Conservation (phyloP, 2,113 vertebrate species). For the Oncorhynchus tshawytscha region DNA sequence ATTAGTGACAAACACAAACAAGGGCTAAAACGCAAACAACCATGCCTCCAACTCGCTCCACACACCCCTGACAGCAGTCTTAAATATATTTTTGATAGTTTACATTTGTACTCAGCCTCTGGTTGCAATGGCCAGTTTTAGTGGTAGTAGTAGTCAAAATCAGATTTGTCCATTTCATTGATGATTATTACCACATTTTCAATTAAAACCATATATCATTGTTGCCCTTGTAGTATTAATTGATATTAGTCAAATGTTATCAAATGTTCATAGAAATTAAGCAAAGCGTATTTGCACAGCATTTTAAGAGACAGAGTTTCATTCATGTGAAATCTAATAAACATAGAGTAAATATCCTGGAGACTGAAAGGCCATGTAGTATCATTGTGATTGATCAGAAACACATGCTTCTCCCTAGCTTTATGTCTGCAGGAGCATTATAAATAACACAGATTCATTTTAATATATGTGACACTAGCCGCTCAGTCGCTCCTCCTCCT, state of each 20-base stretch:
- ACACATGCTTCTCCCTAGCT: neutral
- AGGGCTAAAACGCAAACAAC: neutral
- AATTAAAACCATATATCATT: neutral
- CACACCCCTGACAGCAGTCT: neutral
- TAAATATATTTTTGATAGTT: neutral
- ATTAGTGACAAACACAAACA: constrained; percentile 20
- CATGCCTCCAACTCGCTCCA: neutral
- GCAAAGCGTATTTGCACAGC: neutral
- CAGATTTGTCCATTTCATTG: neutral
- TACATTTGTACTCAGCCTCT: neutral
- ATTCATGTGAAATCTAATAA: constrained; percentile 2
- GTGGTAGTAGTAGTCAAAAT: neutral
- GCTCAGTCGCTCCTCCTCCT: too few relatives aligned
- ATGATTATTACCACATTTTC: neutral
- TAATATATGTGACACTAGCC: neutral
- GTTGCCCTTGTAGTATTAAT: neutral
- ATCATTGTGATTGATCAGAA: constrained; percentile 6
- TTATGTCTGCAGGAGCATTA: neutral
- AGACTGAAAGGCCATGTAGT: neutral
- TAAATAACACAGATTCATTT: neutral
- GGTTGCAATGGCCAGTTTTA: neutral
- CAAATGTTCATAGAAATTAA: neutral
- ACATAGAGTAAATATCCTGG: neutral
- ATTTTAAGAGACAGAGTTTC: neutral
- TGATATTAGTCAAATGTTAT: neutral